Evolutionary conservation across 2,113 vertebrate species (phyloP).

Genomic region (Speoplatyrhinus poulsoni): DNA sequence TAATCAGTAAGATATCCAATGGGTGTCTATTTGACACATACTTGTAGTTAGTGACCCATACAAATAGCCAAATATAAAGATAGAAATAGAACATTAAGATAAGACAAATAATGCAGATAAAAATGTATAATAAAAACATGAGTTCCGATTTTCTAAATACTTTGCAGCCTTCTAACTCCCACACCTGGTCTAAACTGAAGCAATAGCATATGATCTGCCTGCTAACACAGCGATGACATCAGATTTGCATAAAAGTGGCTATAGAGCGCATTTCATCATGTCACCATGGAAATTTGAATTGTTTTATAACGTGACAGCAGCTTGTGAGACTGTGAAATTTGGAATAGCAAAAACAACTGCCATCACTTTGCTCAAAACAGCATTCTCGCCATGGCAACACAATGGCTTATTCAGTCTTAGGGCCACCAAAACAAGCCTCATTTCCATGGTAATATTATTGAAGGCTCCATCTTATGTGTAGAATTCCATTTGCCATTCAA

Average conservation of each 20-base stretch:
- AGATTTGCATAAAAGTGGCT: background rate
- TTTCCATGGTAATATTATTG: slow-evolving; percentile 4
- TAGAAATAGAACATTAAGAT: no score
- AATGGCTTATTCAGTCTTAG: background rate
- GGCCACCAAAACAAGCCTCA: background rate
- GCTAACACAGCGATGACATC: background rate
- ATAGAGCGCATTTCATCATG: background rate
- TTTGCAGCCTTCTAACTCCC: no score
- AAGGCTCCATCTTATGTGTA: background rate
- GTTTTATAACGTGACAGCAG: background rate
- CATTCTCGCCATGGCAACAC: background rate
- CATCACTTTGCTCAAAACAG: background rate
- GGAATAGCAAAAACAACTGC: slow-evolving; percentile 16
- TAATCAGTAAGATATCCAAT: no score
- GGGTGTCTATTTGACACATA: no score
- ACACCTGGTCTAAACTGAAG: background rate
- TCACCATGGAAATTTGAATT: slow-evolving; percentile 11
- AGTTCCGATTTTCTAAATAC: no score
- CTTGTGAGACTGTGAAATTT: background rate
- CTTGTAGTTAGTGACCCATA: no score
- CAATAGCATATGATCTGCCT: background rate
- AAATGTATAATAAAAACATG: no score
- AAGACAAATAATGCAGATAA: no score
- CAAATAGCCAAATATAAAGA: no score
- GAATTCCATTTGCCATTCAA: background rate